These are phyloP conservation scores for Glaucidium brasilianum DNA, from an alignment of 2,113 vertebrate genomes.

Conservation along the genomic window DNA sequence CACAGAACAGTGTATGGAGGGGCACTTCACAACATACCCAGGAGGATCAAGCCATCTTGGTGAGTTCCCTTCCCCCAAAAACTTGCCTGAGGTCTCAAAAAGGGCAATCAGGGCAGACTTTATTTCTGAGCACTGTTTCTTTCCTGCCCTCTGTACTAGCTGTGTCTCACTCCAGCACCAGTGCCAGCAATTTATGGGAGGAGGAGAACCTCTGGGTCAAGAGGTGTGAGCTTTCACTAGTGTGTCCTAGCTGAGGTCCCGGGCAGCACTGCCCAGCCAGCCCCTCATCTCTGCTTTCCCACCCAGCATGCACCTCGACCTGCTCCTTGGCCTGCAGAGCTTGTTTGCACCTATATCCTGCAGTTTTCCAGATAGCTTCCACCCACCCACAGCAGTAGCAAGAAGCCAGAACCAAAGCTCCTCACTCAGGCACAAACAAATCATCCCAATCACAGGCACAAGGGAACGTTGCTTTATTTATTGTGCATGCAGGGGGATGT, in stretches of 20 bases:
- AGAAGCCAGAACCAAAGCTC: not conserved
- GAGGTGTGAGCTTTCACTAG: not conserved
- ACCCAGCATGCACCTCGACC: not conserved
- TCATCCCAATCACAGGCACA: not conserved
- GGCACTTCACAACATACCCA: rapidly evolving
- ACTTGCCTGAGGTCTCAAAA: not conserved
- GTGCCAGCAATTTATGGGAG: not conserved
- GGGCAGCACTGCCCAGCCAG: not conserved
- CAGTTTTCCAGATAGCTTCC: not conserved
- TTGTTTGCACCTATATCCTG: not conserved
- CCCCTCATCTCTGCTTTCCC: not conserved
- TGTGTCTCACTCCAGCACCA: not conserved
- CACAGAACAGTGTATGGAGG: not conserved
- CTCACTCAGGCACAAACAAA: not conserved
- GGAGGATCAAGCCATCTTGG: not conserved
- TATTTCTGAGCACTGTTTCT: not conserved
- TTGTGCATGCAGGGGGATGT: not conserved
- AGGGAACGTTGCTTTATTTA: not conserved
- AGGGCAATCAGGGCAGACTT: not conserved
- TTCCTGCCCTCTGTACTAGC: not conserved
- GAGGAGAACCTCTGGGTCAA: not conserved
- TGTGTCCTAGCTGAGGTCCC: rapidly evolving
- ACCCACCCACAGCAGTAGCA: not conserved
- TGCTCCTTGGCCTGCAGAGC: no score
- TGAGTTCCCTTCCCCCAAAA: not conserved